Conservation (phyloP, 2,113 vertebrate species). For the Polypterus senegalus region DNA sequence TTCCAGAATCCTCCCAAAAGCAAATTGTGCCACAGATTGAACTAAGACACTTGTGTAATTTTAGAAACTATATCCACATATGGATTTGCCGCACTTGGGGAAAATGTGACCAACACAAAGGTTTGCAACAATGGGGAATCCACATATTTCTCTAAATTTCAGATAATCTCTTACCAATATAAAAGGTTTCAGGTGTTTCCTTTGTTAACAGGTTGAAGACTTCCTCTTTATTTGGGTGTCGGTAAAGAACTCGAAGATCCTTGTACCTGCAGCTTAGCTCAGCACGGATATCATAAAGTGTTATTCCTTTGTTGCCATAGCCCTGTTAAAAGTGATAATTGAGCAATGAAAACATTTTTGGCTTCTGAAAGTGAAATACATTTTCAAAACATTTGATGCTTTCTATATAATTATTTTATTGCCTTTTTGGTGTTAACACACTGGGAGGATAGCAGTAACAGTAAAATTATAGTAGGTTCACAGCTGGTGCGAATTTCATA, state of each 20-base stretch:
- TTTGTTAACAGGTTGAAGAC: conserved; percentile 96
- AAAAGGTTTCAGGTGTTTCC: conserved; percentile 96
- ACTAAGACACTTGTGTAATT: neutral
- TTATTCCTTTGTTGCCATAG: conserved; percentile 96
- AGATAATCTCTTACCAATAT: conserved; percentile 64
- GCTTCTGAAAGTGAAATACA: too few relatives aligned
- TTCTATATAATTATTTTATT: too few relatives aligned
- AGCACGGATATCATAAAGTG: conserved; percentile 90
- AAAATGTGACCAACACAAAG: neutral
- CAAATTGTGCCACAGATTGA: neutral
- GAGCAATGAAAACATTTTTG: too few relatives aligned
- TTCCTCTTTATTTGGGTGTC: conserved; percentile 88
- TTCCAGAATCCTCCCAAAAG: neutral
- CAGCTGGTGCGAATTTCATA: too few relatives aligned
- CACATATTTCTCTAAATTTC: too few relatives aligned
- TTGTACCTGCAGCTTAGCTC: conserved; percentile 96
- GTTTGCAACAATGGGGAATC: neutral
- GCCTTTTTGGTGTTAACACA: too few relatives aligned
- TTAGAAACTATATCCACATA: neutral
- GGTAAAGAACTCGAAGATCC: conserved; percentile 81
- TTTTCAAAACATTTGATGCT: too few relatives aligned
- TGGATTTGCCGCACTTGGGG: too few relatives aligned
- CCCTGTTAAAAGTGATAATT: conserved; percentile 47
- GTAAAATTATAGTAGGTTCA: too few relatives aligned
- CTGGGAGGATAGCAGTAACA: too few relatives aligned